phyloP scores from a whole-genome alignment of 1,140 invertebrate genomes.

The Stratiolaelaps scimitus region DNA sequence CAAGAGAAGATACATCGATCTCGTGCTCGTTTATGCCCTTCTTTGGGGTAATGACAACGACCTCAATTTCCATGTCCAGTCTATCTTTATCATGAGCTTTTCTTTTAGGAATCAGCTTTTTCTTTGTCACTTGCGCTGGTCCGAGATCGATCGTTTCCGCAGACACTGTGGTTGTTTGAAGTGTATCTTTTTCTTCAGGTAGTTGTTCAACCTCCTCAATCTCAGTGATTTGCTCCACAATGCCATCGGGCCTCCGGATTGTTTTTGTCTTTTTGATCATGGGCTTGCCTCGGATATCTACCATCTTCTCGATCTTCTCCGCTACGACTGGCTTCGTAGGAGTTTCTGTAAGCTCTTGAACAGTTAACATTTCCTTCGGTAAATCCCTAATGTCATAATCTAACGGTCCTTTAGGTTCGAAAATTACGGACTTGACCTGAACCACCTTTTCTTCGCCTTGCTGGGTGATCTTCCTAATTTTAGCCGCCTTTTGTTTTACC shows the following conservation, averaged over 20 bases:
- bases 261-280: background rate
- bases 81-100: background rate
- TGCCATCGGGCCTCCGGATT: background rate
- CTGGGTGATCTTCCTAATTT: background rate
- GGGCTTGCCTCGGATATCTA: background rate
- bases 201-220: background rate
- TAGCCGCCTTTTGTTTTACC: background rate
- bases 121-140: background rate
- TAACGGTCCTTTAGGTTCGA: background rate
- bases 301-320: background rate
- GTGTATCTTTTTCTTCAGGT: background rate
- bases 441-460: background rate
- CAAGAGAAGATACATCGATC: background rate
- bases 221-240: background rate
- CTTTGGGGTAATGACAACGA: background rate
- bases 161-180: background rate
- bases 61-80: background rate
- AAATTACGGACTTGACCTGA: background rate
- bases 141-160: background rate
- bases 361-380: background rate
- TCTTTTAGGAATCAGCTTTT: background rate
- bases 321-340: background rate
- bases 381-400: background rate
- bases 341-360: background rate
- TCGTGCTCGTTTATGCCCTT: background rate